phyloP scores from a whole-genome alignment of 2,113 vertebrate genomes.

The Ictalurus furcatus region DNA sequence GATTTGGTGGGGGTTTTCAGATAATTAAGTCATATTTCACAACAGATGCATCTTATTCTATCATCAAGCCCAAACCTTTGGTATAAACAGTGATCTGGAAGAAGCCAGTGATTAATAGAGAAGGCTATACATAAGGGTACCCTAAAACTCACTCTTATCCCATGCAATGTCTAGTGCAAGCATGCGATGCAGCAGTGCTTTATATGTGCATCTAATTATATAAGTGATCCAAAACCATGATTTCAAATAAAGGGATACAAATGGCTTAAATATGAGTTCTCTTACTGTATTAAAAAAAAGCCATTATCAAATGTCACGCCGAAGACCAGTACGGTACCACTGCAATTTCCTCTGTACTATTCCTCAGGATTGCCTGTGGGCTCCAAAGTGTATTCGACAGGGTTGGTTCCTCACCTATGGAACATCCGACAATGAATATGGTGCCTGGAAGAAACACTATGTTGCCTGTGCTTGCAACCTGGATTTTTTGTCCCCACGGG shows the following conservation, averaged over 20 bases:
- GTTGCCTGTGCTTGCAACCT: conserved; percentile 71
- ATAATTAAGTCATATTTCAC: too few relatives aligned
- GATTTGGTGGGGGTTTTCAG: too few relatives aligned
- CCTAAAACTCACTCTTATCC: neutral
- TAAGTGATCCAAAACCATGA: neutral
- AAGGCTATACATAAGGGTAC: neutral
- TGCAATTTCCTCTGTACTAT: neutral
- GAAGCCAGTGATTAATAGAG: neutral
- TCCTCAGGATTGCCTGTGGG: conserved; percentile 79
- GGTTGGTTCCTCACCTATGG: conserved; percentile 82
- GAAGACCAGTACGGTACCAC: too few relatives aligned
- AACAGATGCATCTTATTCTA: too few relatives aligned
- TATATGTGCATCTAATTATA: neutral
- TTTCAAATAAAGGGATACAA: neutral
- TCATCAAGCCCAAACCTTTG: too few relatives aligned
- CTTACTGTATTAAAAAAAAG: neutral
- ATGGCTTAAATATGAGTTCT: neutral
- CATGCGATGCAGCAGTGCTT: neutral
- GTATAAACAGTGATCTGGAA: neutral
- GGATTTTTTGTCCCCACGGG: conserved; percentile 71
- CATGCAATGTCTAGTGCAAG: neutral
- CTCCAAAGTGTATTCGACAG: conserved; percentile 69
- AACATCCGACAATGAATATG: conserved; percentile 68
- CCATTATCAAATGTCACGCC: neutral
- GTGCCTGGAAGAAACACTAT: conserved; percentile 79